Base-by-base conservation (phyloP, 1,140 invertebrate genomes). In the Neodiprion pinetum region DNA sequence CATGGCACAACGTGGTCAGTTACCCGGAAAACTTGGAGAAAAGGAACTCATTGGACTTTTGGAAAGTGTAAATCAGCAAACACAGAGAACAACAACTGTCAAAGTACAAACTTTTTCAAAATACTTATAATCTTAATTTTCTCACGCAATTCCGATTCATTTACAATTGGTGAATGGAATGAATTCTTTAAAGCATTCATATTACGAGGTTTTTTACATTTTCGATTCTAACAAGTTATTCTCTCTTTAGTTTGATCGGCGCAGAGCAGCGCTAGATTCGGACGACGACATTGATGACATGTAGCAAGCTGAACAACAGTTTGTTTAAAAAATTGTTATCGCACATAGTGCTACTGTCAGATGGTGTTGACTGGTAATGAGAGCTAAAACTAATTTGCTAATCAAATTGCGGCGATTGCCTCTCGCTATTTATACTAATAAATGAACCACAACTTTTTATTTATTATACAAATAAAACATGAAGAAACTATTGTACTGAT, bases 1-100 rank as follows among this genome's bases (percentile, higher is more conserved):
- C 78, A 98, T 99, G 97, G 97, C 96, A 48, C 93, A 96, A 84
- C 92, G 92, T 81, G 96, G 96, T 40, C 95, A 96, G 88, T 88
- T 98, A 72, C 85, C 90, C 67, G 92, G 92, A 28, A 96, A 94
- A 90, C 91, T 98, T 75, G 93, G 93, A 71, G 97, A 98, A 88
- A 90, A 93, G 75, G 95, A 97, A 83, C 90, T 98, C 14, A 96
- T 96, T 72, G 91, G 91, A 80, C 88, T 98, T 49, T 87, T 98
- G 70, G 96, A 98, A 90, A 94, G 92, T 84, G 90, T 98, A 17
- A 98, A 94, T 89, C 92, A 94, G 80, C 94, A 96, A 86, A 94
- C 94, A 17, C 90, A 91, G 81, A 91, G 90, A 79, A 95, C 92
- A 81, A 94, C 95, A 65, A 93, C 92, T 47, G 95, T 97, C 0